Base-by-base conservation (phyloP, 2,113 vertebrate genomes). In the Loxodonta africana region DNA sequence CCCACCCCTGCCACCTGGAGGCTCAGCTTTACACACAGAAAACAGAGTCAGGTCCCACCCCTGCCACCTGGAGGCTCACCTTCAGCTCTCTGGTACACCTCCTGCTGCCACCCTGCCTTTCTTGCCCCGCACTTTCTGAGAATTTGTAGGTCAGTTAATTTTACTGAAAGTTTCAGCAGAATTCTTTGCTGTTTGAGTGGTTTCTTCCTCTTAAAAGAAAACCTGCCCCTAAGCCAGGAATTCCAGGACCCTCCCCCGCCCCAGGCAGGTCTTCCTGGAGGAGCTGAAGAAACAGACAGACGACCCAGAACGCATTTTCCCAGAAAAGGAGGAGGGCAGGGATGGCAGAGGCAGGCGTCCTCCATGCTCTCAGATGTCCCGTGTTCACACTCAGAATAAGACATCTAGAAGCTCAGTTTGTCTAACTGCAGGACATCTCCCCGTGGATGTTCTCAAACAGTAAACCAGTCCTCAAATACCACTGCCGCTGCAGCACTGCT, bases 11-110 rank as follows among this genome's bases (percentile, higher is more conserved):
- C 17, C 82, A 46, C 1, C 0, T 0, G 26, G 80, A 48, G 17
- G 17, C 2, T 17, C n/a, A 6, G 6, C 62, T 20, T 87, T 99
- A 98, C 46, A 62, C 84, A 18, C 48, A 60, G 11, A 91, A 25
- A 21, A 76, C 25, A 78, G 28, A 37, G 33, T n/a, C 69, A 30
- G 33, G 20, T n/a, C 69, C 8, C 12, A 18, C 0, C 33, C 37
- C 57, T 0, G 91, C 11, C 82, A 46, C 1, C 0, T 0, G 26
- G 80, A 48, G 17, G 17, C 2, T 17, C n/a, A 8, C 4, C 62
- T 20, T 87, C 1, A 37, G n/a, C n/a, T 69, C 65, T 37, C 17
- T 11, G 1, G 2, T 11, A 63, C 0, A 15, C 2, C 14, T 0
- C 4, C 44, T 2, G 21, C 48, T n/a, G 33, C 17, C 8, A 26